Conservation (phyloP, 1,140 invertebrate species). For the Brachionus rubens region DNA sequence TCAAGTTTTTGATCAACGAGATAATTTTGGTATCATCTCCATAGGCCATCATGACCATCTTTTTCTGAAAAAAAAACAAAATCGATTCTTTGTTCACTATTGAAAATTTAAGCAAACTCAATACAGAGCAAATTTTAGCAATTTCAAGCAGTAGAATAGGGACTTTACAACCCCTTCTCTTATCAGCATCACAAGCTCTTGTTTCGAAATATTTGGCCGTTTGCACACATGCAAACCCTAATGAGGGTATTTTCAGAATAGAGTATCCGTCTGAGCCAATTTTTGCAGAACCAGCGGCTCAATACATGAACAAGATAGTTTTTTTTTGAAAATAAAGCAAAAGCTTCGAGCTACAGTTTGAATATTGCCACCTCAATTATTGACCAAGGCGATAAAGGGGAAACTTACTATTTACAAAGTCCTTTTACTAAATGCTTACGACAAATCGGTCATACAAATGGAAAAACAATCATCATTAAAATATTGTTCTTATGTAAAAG, state of each 20-base stretch:
- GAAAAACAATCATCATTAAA: not conserved
- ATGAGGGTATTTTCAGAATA: not conserved
- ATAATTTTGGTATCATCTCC: no score
- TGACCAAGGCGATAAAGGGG: slow-evolving; percentile 26
- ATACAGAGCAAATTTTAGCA: no score
- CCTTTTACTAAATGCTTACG: not conserved
- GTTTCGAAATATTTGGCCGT: slow-evolving; percentile 1
- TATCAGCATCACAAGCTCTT: not conserved
- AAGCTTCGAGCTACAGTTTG: no score
- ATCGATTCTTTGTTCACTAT: no score
- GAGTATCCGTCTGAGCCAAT: slow-evolving; percentile 24
- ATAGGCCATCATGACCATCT: no score
- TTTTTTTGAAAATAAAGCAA: not conserved
- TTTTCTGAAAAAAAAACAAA: no score
- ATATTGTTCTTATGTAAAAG: slow-evolving; percentile 7
- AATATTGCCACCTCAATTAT: slow-evolving; percentile 1
- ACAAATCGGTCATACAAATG: not conserved
- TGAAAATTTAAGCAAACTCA: no score
- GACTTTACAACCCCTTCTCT: not conserved
- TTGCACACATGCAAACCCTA: not conserved
- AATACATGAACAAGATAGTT: not conserved
- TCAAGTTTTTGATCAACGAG: no score
- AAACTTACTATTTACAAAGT: slow-evolving; percentile 5
- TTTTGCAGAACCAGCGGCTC: not conserved
- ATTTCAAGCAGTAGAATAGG: slow-evolving; percentile 2